phyloP scores from a whole-genome alignment of 1,140 invertebrate genomes.

The Helicoverpa zea region DNA sequence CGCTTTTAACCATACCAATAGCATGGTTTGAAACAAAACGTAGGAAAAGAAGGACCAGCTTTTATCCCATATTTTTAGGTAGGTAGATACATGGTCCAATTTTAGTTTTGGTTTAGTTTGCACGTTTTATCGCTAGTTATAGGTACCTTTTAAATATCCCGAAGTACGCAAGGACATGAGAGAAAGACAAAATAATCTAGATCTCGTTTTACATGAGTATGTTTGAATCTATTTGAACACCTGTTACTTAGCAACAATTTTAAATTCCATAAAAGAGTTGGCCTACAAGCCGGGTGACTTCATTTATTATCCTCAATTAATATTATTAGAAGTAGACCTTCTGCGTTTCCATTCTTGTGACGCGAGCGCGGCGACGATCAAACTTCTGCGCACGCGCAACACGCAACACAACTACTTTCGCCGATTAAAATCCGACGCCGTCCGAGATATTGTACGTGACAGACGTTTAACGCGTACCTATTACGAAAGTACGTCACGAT shows the following conservation, averaged over 20 bases:
- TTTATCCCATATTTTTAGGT: background rate
- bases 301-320: background rate
- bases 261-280: too few species aligned
- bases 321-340: background rate
- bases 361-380: slow-evolving; percentile 60
- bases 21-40: slow-evolving; percentile 10
- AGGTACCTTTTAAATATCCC: too few species aligned
- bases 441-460: slow-evolving; percentile 65
- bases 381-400: slow-evolving; percentile 69
- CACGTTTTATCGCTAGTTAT: too few species aligned
- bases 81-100: too few species aligned
- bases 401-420: slow-evolving; percentile 77
- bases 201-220: too few species aligned
- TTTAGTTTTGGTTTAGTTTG: too few species aligned
- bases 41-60: background rate
- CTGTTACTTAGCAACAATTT: too few species aligned
- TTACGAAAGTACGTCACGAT: slow-evolving; percentile 59
- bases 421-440: slow-evolving; percentile 73
- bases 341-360: slow-evolving; percentile 31
- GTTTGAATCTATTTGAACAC: too few species aligned
- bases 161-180: too few species aligned
- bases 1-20: slow-evolving; percentile 48
- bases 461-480: slow-evolving; percentile 58
- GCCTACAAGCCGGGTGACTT: too few species aligned
- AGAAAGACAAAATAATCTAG: too few species aligned